A percentile compares a stretch with the other conserved stretches of the same genome.
These are phyloP conservation scores for Acronicta alni DNA, from an alignment of 2,888 invertebrate genomes.

Conservation along the genomic window DNA sequence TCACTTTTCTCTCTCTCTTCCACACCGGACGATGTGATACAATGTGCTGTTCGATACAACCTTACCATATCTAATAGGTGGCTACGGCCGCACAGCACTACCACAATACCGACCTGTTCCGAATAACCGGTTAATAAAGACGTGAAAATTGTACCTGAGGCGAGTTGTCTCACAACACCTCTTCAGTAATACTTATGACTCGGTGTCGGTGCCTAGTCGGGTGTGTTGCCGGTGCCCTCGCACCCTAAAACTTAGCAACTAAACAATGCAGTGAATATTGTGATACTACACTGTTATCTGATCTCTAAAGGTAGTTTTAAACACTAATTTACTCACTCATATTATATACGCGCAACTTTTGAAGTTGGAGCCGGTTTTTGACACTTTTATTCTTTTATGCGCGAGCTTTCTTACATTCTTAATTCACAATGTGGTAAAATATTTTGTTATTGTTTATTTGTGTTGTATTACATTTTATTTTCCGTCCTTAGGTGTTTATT, in stretches of 20 bases:
- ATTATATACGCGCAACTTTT: slow-evolving; percentile 39
- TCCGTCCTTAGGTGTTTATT: not conserved
- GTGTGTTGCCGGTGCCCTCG: slow-evolving; percentile 44
- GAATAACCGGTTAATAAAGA: slow-evolving; percentile 68
- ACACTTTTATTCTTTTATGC: slow-evolving; percentile 60
- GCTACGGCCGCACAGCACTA: slow-evolving; percentile 26
- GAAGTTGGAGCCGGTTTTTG: slow-evolving; percentile 59
- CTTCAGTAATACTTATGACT: slow-evolving; percentile 78
- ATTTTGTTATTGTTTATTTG: slow-evolving; percentile 48
- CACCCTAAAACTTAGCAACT: slow-evolving; percentile 56
- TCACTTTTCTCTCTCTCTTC: slow-evolving; percentile 80
- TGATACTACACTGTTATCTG: slow-evolving; percentile 72
- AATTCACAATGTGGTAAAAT: slow-evolving; percentile 62
- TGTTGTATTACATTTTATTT: slow-evolving; percentile 6
- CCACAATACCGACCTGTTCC: slow-evolving; percentile 55
- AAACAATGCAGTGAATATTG: slow-evolving; percentile 76
- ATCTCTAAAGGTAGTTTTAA: slow-evolving; percentile 73
- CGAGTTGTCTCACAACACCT: slow-evolving; percentile 70
- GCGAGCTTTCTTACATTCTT: slow-evolving; percentile 66
- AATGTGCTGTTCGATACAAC: slow-evolving; percentile 69
- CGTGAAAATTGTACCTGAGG: slow-evolving; percentile 84
- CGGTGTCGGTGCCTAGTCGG: slow-evolving; percentile 58
- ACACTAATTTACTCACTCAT: slow-evolving; percentile 35
- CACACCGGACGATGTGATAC: slow-evolving; percentile 71
- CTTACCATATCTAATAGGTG: slow-evolving; percentile 47